Percentiles rank a stretch among this genome's conserved stretches.
Conservation (phyloP, 2,113 vertebrate species). For the Empidonax alnorum region DNA sequence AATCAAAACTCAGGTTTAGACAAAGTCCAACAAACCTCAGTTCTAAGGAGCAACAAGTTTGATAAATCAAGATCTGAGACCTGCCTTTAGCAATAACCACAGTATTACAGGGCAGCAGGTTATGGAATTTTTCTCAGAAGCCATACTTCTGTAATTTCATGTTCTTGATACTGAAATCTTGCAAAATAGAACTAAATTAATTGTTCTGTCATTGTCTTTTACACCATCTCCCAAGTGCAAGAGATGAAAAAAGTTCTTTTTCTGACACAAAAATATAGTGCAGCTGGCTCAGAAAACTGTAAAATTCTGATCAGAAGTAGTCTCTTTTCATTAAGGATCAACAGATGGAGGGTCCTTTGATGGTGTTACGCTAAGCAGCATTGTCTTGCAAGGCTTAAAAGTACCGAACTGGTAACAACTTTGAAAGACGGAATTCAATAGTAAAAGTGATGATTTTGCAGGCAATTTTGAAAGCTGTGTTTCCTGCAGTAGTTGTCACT, state of each 20-base stretch:
- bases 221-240: not conserved
- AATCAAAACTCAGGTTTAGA: not conserved
- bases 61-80: not conserved
- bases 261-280: not conserved
- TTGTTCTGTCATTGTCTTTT: not conserved
- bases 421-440: rapidly evolving
- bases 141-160: not conserved
- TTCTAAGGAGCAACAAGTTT: not conserved
- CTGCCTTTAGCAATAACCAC: not conserved
- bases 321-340: not conserved
- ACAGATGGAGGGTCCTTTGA: not conserved
- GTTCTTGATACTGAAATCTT: not conserved
- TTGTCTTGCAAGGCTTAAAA: not conserved
- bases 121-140: not conserved
- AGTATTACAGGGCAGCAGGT: not conserved
- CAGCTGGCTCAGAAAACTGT: not conserved
- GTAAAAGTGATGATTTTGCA: not conserved
- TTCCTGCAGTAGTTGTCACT: not conserved
- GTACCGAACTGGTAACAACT: not conserved
- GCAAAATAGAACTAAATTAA: not conserved
- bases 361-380: not conserved
- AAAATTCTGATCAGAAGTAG: not conserved
- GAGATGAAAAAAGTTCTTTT: not conserved
- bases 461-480: not conserved
- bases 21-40: not conserved